phyloP scores from a whole-genome alignment of 2,888 invertebrate genomes.

The Folsomia candida region DNA sequence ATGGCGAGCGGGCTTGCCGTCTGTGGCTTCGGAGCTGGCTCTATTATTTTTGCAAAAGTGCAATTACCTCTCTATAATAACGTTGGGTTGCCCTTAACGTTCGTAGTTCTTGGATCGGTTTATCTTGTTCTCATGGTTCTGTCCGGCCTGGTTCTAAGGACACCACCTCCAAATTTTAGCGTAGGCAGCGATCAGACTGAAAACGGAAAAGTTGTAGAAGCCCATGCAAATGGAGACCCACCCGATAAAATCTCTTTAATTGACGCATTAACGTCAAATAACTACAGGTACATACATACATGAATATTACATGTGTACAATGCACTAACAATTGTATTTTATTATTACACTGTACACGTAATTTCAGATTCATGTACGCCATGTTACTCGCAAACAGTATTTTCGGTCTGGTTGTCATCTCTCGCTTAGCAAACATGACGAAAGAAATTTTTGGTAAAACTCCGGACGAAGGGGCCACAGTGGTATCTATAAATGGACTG shows the following conservation, averaged over 20 bases:
- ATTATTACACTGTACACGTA: no score
- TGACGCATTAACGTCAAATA: constrained; percentile 38
- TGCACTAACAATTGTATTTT: no score
- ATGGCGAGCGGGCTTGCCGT: constrained; percentile 43
- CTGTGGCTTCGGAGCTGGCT: constrained; percentile 44
- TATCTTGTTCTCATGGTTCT: constrained; percentile 34
- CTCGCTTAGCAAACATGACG: constrained; percentile 43
- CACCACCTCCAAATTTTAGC: constrained; percentile 39
- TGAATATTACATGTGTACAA: no score
- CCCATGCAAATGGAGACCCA: no score
- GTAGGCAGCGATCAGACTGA: not conserved
- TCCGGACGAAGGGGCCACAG: constrained; percentile 38
- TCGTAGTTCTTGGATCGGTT: constrained; percentile 32
- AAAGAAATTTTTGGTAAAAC: constrained; percentile 38
- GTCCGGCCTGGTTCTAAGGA: constrained; percentile 33
- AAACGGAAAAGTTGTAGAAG: not conserved
- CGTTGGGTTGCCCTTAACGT: constrained; percentile 39
- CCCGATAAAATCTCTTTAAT: constrained; percentile 31
- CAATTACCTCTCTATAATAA: constrained; percentile 34
- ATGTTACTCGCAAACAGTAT: constrained; percentile 43
- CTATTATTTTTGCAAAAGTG: constrained; percentile 38
- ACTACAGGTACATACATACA: no score
- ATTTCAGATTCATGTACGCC: constrained; percentile 38
- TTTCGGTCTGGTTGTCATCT: constrained; percentile 45
- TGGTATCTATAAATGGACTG: constrained; percentile 44